A percentile compares a stretch with the other conserved stretches of the same genome.
Evolutionary conservation across 2,797 vertebrate genomes (phyloP).

Genomic region (Sciaenops ocellatus): DNA sequence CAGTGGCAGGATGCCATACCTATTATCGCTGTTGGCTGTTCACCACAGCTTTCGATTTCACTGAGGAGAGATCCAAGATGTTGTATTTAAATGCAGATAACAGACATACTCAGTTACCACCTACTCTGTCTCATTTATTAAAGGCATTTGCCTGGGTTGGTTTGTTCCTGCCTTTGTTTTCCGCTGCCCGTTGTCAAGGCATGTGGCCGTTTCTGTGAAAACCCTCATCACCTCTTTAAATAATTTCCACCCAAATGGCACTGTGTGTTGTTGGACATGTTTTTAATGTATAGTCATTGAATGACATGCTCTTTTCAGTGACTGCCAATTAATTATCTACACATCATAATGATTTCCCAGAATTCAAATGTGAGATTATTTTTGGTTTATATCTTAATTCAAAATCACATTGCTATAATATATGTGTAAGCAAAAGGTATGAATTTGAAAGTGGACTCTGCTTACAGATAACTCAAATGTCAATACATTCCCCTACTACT

Average conservation of each 20-base stretch:
- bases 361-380: background rate
- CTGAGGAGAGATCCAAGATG: constrained; percentile 27
- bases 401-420: background rate
- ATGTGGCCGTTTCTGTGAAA: constrained; percentile 15
- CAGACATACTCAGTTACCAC: constrained; percentile 18
- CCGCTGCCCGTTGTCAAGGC: constrained; percentile 21
- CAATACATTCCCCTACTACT: background rate
- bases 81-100: constrained; percentile 24
- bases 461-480: background rate
- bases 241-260: constrained; percentile 6
- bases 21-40: constrained; percentile 39
- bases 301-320: background rate
- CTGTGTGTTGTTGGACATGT: background rate
- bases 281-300: background rate
- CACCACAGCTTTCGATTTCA: constrained; percentile 57
- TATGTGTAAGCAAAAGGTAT: background rate
- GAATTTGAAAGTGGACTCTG: background rate
- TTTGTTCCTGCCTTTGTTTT: constrained; percentile 52
- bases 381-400: background rate
- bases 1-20: constrained; percentile 17
- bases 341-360: background rate
- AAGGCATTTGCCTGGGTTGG: constrained; percentile 1
- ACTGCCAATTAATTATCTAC: background rate
- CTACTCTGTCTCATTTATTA: constrained; percentile 59
- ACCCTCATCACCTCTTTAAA: background rate